Conservation (phyloP, 1,140 invertebrate genomes). For the Solenopsis fugax region DNA sequence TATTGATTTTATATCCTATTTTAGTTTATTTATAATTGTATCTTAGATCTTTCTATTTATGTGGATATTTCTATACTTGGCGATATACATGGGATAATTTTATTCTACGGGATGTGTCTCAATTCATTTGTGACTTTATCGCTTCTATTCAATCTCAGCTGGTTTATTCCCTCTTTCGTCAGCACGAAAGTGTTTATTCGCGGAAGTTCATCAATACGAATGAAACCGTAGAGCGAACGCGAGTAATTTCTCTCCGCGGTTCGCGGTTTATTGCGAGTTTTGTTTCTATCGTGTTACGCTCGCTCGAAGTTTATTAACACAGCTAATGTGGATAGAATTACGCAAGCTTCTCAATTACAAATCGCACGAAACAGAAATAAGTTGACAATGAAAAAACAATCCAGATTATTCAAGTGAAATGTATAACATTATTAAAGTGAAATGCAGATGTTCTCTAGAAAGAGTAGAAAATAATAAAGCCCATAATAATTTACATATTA, state of each 20-base stretch:
- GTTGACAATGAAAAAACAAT: not conserved
- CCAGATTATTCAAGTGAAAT: not conserved
- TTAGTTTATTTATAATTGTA: not conserved
- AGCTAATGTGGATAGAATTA: constrained; percentile 36
- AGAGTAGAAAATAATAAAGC: not conserved
- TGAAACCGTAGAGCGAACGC: constrained; percentile 15
- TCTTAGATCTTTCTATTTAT: not conserved
- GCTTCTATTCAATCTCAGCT: not conserved
- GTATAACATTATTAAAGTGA: not conserved
- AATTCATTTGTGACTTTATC: constrained; percentile 44
- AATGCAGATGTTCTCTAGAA: not conserved
- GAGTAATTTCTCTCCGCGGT: constrained; percentile 39
- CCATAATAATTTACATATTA: not conserved
- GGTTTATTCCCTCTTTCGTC: constrained; percentile 22
- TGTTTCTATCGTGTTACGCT: constrained; percentile 11
- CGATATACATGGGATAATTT: not conserved
- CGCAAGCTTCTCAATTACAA: constrained; percentile 28
- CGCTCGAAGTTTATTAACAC: constrained; percentile 40
- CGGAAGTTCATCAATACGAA: constrained; percentile 40
- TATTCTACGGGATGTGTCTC: not conserved
- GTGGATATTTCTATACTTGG: not conserved
- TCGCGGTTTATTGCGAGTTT: constrained; percentile 1
- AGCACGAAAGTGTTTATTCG: constrained; percentile 30
- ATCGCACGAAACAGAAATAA: not conserved
- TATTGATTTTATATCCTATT: constrained; percentile 8